Evolutionary conservation across 2,113 vertebrate species (phyloP), one percentile per base, ranked within the genome.

Genomic region (Bubo blakistoni): DNA sequence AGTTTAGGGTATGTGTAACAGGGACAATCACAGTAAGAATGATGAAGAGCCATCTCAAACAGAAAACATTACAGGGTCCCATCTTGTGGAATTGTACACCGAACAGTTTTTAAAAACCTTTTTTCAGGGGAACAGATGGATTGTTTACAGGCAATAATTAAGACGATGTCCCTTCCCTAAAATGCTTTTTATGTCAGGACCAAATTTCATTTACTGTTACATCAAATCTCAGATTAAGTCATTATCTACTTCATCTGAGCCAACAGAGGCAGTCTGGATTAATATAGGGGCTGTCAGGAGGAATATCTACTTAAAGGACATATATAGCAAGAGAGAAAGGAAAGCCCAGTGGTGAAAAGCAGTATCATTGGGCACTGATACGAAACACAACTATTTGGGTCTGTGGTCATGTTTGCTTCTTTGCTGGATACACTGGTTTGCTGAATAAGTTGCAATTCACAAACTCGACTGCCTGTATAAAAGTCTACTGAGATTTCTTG

Each of bases 181-280:
- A 86, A 63, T 36, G 34, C n/a, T 71, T 86, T 61, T 76, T 69
- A 61, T 85, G 32, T 57, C 70, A 73, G 54, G 61, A 49, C 65
- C 78, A 82, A 80, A 76, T 91, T 94, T 97, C 54, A 69, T 89
- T 91, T 79, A 42, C 40, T 83, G 40, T 86, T 94, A 42, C 49
- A 84, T 79, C 44, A 38, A 32, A 78, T 81, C 72, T 84, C 80
- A 84, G 61, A 74, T 81, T 52, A 87, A 93, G 52, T 76, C 40
- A 71, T 80, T 77, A 63, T 47, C 57, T 74, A 10, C 57, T 92
- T 81, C 61, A 67, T 57, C 65, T 47, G 61, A 91, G 40, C 21
- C 65, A 81, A 36, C 42, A 55, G 59, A 66, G 62, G 27, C 7
- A 34, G 63, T 20, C 51, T 71, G 82, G 42, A 61, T 91, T 84